phyloP scores from a whole-genome alignment of 2,888 invertebrate species.

The Petrolisthes manimaculis region DNA sequence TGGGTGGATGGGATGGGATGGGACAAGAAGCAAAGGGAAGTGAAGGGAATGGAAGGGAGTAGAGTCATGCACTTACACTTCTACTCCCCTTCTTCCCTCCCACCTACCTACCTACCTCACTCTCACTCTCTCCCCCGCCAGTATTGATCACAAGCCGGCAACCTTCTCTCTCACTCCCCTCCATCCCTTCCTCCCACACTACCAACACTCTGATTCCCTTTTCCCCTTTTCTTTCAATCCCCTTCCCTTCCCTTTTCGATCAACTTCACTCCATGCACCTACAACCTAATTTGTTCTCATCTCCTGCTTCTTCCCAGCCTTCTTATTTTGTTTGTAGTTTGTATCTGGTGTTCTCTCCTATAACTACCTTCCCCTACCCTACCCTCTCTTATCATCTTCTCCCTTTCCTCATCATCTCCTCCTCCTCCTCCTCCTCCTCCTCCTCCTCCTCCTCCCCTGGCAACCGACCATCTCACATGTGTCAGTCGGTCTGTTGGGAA shows the following conservation, averaged over 20 bases:
- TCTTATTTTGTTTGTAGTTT: not conserved
- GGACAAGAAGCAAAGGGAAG: no score
- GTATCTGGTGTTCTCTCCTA: not conserved
- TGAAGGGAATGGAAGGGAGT: no score
- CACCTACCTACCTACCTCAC: not conserved
- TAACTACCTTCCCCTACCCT: not conserved
- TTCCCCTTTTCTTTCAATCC: not conserved
- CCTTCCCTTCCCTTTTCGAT: not conserved
- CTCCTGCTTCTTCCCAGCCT: not conserved
- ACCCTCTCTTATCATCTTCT: not conserved
- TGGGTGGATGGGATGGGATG: no score
- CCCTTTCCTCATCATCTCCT: not conserved
- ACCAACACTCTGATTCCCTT: not conserved
- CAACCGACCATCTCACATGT: no score
- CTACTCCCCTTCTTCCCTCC: constrained; percentile 9
- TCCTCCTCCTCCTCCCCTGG: not conserved
- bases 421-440: not conserved
- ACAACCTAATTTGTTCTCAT: not conserved
- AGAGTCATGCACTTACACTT: not conserved
- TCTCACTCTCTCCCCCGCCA: not conserved
- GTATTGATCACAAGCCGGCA: not conserved
- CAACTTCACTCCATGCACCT: not conserved
- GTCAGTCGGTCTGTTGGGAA: no score
- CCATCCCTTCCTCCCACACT: not conserved
- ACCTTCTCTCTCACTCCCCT: not conserved